Evolutionary conservation across 2,113 vertebrate genomes (phyloP), one percentile per base, ranked within the genome.

Genomic region (Callionymus lyra): DNA sequence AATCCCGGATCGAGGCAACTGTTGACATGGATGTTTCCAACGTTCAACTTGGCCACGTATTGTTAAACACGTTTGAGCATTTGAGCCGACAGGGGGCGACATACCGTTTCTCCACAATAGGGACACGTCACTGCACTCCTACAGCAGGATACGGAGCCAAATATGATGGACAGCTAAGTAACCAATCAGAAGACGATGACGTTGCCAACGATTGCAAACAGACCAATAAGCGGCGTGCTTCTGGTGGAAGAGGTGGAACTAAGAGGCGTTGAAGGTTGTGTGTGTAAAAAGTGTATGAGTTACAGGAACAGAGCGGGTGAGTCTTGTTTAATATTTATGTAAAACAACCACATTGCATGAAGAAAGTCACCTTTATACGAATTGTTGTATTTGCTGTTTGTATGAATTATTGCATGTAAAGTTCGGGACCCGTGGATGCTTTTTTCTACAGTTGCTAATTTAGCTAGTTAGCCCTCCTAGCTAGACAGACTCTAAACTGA

Each of bases 71-170:
- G 8, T 27, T 27, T 27, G 6, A 39, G 14, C 16, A 39, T 45
- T 31, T 45, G 0, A 4, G 19, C 62, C 74, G 59, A 10, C 27
- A 80, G 72, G 31, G 39, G 72, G 56, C 44, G 34, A 54, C 40
- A 42, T 1, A 6, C 2, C 16, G 12, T 6, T 17, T 49, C 50
- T 4, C 13, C 44, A 15, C 6, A 15, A 6, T 75, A 81, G 82
- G 82, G 85, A 87, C 85, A 87, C 85, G 85, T 87, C 85, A 86
- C 77, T 66, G 70, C 53, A 79, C 48, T 16, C 63, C 43, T 59
- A 49, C 54, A 48, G 52, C 62, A 59, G 40, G 17, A 37, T n/a
- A 42, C 16, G 27, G 33, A 41, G 34, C 12, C 3, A 19, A 9
- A 6, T 38, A 27, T 67, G 73, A 84, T 0, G 56, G 78, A 59